Base-by-base conservation (phyloP, 2,797 vertebrate genomes). In the Diplodus puntazzo region DNA sequence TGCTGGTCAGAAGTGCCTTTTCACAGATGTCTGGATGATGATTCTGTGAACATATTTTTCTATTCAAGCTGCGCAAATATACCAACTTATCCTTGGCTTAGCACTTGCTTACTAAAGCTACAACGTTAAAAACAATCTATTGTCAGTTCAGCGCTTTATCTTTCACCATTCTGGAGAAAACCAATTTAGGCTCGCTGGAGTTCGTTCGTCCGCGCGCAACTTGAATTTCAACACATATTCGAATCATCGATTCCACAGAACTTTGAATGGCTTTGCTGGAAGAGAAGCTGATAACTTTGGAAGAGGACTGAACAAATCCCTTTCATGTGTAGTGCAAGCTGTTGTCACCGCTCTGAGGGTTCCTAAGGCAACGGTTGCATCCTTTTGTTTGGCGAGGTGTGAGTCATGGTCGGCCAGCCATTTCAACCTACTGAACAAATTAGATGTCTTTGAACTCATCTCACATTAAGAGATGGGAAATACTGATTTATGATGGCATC, bases 281-380 rank as follows among this genome's bases (percentile, higher is more conserved):
- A 39, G 70, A 63, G 23, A 57, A 42, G 69, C 21, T n/a, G 5
- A 49, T 69, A 61, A 79, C 54, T 79, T 62, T 60, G 62, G 16
- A 77, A 66, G 14, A 21, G 30, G 8, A 64, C 55, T 11, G 57
- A 81, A 80, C 63, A 64, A 81, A 85, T 62, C 34, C n/a, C 48
- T 84, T 83, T 83, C 50, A 75, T 66, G 73, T 23, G 16, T 54
- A 74, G 65, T n/a, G 59, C 57, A 52, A 66, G 60, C 69, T 81
- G 80, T 77, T 78, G 55, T 63, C n/a, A 2, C 30, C 1, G 27
- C 53, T 79, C 27, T 3, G 11, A 43, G 30, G 61, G 85, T 89
- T 91, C 67, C 84, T 73, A 82, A 3, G 77, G 84, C 83, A 89
- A 88, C 87, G 14, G 34, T 66, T 48, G 53, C 48, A n/a, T 63